These are phyloP conservation scores for Heteronetta atricapilla DNA, from an alignment of 2,113 vertebrate genomes.

Conservation along the genomic window DNA sequence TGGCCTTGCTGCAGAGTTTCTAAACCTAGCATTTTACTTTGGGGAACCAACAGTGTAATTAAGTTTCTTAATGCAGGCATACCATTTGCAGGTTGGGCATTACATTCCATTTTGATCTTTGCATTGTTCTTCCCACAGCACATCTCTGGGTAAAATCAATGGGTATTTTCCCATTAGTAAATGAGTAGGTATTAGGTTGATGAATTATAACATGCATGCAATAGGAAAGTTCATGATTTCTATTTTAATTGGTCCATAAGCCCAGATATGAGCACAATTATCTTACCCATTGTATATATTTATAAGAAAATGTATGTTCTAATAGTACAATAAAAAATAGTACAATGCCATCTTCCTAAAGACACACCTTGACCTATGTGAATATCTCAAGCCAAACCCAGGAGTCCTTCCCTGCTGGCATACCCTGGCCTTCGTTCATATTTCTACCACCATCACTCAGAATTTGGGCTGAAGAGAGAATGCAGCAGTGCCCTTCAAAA, in stretches of 20 bases:
- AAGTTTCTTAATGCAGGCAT: neutral
- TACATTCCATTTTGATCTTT: neutral
- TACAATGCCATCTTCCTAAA: neutral
- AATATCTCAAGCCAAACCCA: neutral
- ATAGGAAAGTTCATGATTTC: neutral
- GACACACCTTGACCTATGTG: neutral
- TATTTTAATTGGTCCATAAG: neutral
- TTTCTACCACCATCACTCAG: neutral
- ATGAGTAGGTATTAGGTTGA: neutral
- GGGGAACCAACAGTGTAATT: neutral
- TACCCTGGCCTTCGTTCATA: neutral
- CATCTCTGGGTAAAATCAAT: neutral
- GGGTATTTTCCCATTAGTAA: neutral
- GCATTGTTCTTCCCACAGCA: neutral
- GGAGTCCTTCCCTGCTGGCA: neutral
- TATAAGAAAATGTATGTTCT: neutral
- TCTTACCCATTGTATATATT: neutral
- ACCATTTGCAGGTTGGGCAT: neutral
- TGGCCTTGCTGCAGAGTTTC: neutral
- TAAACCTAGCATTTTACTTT: neutral
- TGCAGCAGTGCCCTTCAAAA: fast-evolving
- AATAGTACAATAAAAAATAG: neutral
- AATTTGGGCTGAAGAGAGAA: neutral
- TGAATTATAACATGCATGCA: neutral
- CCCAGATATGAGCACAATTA: neutral